A percentile compares a stretch with the other conserved stretches of the same genome.
Evolutionary conservation across 2,113 vertebrate species (phyloP).

Genomic region (Muntiacus muntjak): DNA sequence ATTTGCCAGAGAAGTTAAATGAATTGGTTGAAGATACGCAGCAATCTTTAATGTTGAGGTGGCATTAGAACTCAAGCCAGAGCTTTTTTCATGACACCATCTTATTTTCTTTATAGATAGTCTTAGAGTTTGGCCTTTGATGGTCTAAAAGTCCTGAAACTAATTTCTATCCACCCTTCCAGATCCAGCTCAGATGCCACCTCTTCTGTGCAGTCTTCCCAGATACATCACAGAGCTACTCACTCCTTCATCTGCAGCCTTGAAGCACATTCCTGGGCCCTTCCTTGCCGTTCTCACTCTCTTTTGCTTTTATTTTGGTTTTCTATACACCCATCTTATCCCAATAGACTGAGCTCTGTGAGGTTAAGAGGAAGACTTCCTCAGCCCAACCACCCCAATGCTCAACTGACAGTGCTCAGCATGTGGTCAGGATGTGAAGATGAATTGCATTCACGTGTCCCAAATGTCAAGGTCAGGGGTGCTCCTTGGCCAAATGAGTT

Average conservation of each 20-base stretch:
- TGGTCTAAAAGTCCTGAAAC: neutral
- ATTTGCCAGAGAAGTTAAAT: neutral
- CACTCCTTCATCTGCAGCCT: neutral
- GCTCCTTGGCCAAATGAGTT: neutral
- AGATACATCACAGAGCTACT: neutral
- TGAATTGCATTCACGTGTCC: neutral
- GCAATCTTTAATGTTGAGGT: neutral
- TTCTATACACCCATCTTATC: neutral
- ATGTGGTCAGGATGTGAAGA: neutral
- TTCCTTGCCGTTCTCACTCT: neutral
- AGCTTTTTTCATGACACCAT: neutral
- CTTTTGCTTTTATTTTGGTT: neutral
- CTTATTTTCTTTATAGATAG: neutral
- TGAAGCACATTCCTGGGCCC: neutral
- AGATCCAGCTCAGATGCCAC: neutral
- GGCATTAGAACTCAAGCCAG: neutral
- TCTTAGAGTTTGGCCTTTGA: neutral
- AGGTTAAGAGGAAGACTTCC: neutral
- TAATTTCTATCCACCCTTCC: neutral
- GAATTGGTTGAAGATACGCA: neutral
- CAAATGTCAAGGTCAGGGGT: neutral
- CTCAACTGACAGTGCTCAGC: neutral
- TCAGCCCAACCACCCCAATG: neutral
- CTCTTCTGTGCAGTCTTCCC: neutral
- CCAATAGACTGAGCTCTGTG: neutral